Base-by-base conservation (phyloP, 2,888 invertebrate genomes). In the Synanthedon tipuliformis region DNA sequence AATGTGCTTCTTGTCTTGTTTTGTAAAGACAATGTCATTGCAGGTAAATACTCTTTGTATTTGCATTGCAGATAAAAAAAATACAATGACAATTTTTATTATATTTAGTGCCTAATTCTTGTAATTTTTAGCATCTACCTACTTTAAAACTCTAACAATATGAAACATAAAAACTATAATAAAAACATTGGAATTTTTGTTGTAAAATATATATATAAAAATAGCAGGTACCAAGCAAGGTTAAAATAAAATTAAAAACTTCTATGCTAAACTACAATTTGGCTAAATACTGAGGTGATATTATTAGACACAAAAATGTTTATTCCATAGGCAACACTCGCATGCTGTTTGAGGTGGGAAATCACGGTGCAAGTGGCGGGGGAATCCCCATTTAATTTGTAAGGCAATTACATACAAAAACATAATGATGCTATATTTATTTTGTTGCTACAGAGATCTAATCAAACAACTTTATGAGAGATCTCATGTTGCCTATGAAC, bases 401-500 rank as follows among this genome's bases (percentile, higher is more conserved):
- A 8, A 45, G 15, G n/a, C 15, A 15, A 45, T 45, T n/a, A 5
- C 45, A 45, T 13, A 15, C 4, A 7, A 45, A 45, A 13, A 45
- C 11, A 45, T 5, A 45, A 45, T 45, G 45, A 13, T 45, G 45
- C 45, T 45, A 45, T n/a, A 41, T n/a, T 45, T 12, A 45, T 45
- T 34, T 3, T 10, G 10, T 34, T 34, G 34, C 34, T 10, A 34
- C 34, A 34, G 34, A 34, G 34, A 34, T 45, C 13, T 15, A 10
- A 45, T 13, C n/a, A 45, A 45, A 45, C n/a, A 10, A 15, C 23
- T 48, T 13, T 16, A 48, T 3, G 8, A 15, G 53, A 52, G 51
- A 51, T 41, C 13, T 34, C 50, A 71, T 70, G 76, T 79, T 80
- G 75, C 75, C 75, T 75, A 73, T 71, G 75, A 77, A 69, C 55